A percentile compares a stretch with the other conserved stretches of the same genome.
Conservation (phyloP, 1,140 invertebrate genomes). For the Grapholita molesta region DNA sequence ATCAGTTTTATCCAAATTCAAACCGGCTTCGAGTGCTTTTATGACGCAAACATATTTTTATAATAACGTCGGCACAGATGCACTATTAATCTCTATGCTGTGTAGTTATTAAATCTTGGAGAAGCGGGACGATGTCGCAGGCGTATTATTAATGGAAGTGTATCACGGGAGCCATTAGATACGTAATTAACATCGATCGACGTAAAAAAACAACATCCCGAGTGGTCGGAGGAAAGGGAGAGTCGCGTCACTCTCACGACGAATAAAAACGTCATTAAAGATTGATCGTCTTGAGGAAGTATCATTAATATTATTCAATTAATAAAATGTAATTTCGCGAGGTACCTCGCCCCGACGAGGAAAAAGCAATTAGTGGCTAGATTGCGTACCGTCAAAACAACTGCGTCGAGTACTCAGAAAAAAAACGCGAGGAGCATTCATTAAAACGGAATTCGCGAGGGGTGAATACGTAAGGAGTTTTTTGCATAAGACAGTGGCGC, state of each 20-base stretch:
- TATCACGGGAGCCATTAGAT: slow-evolving; percentile 76
- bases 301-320: slow-evolving; percentile 78
- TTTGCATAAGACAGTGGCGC: slow-evolving; percentile 74
- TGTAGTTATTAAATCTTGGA: slow-evolving; percentile 71
- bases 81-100: slow-evolving; percentile 63
- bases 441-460: slow-evolving; percentile 74
- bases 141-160: slow-evolving; percentile 75
- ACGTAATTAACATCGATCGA: slow-evolving; percentile 72
- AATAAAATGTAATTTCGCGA: slow-evolving; percentile 76
- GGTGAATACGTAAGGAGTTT: slow-evolving; percentile 76
- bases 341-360: slow-evolving; percentile 69
- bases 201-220: slow-evolving; percentile 49
- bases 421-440: slow-evolving; percentile 69
- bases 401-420: slow-evolving; percentile 61
- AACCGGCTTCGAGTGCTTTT: background rate
- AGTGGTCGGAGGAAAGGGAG: slow-evolving; percentile 39
- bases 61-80: slow-evolving; percentile 61
- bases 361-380: slow-evolving; percentile 78
- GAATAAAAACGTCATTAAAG: slow-evolving; percentile 75
- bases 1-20: background rate
- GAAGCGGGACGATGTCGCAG: slow-evolving; percentile 61
- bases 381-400: slow-evolving; percentile 77
- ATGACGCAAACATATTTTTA: slow-evolving; percentile 42
- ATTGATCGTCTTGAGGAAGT: slow-evolving; percentile 72
- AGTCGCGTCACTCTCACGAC: slow-evolving; percentile 57